Evolutionary conservation across 2,797 vertebrate genomes (phyloP).

Genomic region (Anniella stebbinsi): DNA sequence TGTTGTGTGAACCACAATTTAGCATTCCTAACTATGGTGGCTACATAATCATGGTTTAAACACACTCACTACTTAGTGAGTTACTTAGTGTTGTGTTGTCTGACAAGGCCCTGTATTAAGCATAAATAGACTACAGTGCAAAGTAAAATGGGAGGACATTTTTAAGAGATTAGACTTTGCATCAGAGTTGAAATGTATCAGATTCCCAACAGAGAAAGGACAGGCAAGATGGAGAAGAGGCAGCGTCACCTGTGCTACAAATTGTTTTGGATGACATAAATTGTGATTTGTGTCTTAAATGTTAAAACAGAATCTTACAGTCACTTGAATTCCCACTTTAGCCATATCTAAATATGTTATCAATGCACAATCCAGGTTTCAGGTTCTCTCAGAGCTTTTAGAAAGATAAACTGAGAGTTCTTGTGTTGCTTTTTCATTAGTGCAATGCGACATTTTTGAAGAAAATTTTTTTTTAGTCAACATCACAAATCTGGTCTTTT

Average conservation of each 20-base stretch:
- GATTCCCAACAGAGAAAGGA: neutral
- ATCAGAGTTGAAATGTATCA: neutral
- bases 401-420: slow-evolving; percentile 67
- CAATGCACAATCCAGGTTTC: neutral
- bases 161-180: neutral
- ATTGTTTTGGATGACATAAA: neutral
- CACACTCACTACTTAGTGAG: no score
- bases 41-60: no score
- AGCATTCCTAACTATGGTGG: no score
- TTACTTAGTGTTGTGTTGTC: no score
- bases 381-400: slow-evolving; percentile 58
- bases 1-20: no score
- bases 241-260: neutral
- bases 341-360: neutral
- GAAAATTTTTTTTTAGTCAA: slow-evolving; percentile 6
- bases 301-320: neutral
- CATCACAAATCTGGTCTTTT: slow-evolving; percentile 66
- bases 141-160: neutral
- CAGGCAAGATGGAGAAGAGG: neutral
- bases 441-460: neutral
- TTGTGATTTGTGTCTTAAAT: neutral
- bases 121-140: no score
- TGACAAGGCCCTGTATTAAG: no score
- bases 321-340: neutral
- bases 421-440: neutral